Percentiles rank a stretch among this genome's conserved stretches.
phyloP scores from a whole-genome alignment of 2,797 vertebrate species.

The Gymnopithys bicolor region DNA sequence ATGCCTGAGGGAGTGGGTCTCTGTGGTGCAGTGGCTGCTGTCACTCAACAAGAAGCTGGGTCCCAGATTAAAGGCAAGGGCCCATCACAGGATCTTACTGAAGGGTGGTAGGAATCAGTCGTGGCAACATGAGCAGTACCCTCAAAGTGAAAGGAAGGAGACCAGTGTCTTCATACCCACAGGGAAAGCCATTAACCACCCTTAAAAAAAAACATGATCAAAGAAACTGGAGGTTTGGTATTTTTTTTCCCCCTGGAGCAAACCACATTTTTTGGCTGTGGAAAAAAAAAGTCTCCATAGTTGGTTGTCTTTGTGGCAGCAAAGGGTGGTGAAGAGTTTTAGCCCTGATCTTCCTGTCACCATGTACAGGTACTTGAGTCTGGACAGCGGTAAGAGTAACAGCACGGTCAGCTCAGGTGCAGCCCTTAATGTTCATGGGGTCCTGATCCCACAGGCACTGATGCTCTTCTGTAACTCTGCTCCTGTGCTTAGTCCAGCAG shows the following conservation, averaged over 20 bases:
- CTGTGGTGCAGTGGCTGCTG: not conserved
- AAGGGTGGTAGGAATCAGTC: not conserved
- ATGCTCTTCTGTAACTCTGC: not conserved
- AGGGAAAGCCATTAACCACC: not conserved
- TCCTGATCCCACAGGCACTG: not conserved
- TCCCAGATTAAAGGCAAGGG: not conserved
- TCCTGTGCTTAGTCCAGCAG: not conserved
- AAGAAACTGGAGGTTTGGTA: not conserved
- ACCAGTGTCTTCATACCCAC: not conserved
- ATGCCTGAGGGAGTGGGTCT: slow-evolving; percentile 27
- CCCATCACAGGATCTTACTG: not conserved
- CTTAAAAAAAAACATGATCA: slow-evolving; percentile 1
- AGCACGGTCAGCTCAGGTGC: not conserved
- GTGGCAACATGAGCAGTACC: not conserved
- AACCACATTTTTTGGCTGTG: slow-evolving; percentile 31
- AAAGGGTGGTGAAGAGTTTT: slow-evolving; percentile 24
- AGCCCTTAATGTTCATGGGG: not conserved
- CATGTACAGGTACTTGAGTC: not conserved
- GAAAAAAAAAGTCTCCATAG: not conserved
- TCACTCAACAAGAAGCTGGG: not conserved
- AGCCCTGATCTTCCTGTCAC: not conserved
- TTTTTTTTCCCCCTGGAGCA: slow-evolving; percentile 33
- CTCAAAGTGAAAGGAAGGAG: not conserved
- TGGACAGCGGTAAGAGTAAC: not conserved
- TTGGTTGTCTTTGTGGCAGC: not conserved